These are phyloP conservation scores for Lutjanus argentimaculatus DNA, from an alignment of 2,797 vertebrate genomes.

Conservation along the genomic window DNA sequence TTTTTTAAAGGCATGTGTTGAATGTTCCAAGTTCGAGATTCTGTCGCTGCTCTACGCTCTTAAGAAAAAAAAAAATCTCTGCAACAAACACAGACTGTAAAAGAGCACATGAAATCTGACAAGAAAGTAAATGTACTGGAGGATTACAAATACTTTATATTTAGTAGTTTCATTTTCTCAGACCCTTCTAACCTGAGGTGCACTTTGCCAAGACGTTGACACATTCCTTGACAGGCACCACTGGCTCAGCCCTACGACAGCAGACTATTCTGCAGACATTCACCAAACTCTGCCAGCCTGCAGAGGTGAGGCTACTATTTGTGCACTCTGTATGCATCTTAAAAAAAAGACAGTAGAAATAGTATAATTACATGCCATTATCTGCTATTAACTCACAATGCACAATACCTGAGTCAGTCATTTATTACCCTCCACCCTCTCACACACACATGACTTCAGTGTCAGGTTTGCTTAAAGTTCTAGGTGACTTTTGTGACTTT, in stretches of 20 bases:
- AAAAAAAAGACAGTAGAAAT: background rate
- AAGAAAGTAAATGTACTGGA: background rate
- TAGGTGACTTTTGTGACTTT: background rate
- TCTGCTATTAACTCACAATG: background rate
- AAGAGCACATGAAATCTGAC: background rate
- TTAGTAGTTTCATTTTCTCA: conserved; percentile 12
- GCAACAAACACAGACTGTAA: background rate
- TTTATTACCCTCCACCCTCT: background rate
- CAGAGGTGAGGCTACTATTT: background rate
- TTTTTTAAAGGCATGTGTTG: background rate
- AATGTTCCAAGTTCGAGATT: background rate
- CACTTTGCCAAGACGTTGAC: conserved; percentile 5
- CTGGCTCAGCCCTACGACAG: background rate
- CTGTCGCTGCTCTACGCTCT: background rate
- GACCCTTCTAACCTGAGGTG: background rate
- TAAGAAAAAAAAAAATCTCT: background rate
- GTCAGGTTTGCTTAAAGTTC: background rate
- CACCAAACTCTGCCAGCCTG: background rate
- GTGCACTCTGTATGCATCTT: background rate
- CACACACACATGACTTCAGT: background rate
- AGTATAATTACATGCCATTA: background rate
- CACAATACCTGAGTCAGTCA: background rate
- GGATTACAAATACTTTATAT: background rate
- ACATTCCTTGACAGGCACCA: conserved; percentile 40
- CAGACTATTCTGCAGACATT: background rate